A percentile compares a stretch with the other conserved stretches of the same genome.
Evolutionary conservation across 2,797 vertebrate genomes (phyloP).

Genomic region (Melanotaenia parkinsoni): DNA sequence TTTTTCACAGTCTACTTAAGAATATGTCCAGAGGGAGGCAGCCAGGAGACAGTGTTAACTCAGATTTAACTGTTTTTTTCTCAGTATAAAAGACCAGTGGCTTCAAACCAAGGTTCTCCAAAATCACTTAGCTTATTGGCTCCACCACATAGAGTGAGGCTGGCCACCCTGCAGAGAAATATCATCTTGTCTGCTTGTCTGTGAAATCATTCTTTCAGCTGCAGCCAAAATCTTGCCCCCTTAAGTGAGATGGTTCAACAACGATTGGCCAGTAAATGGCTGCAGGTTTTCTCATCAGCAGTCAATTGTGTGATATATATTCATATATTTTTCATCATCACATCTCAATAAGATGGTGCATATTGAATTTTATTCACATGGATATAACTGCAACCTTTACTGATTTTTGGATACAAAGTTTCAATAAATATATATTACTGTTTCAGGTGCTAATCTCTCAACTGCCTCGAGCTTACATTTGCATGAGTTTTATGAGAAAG

Average conservation of each 20-base stretch:
- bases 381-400: conserved; percentile 10
- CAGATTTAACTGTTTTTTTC: conserved; percentile 12
- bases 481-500: not conserved
- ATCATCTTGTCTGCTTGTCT: conserved; percentile 43
- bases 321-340: conserved; percentile 2
- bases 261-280: conserved; percentile 28
- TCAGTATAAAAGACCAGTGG: conserved; percentile 18
- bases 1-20: not conserved
- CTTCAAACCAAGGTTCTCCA: conserved; percentile 26
- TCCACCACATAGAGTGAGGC: conserved; percentile 15
- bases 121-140: conserved; percentile 18
- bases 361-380: not conserved
- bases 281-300: conserved; percentile 6
- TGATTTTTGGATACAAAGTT: not conserved
- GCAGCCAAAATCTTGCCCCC: conserved; percentile 31
- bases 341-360: not conserved
- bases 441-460: not conserved
- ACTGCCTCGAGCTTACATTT: not conserved
- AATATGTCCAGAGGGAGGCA: conserved; percentile 16
- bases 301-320: not conserved
- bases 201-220: conserved; percentile 49
- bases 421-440: not conserved
- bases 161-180: conserved; percentile 29
- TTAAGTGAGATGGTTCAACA: not conserved
- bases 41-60: not conserved